phyloP scores from a whole-genome alignment of 1,140 invertebrate genomes.

The Venturia canescens region DNA sequence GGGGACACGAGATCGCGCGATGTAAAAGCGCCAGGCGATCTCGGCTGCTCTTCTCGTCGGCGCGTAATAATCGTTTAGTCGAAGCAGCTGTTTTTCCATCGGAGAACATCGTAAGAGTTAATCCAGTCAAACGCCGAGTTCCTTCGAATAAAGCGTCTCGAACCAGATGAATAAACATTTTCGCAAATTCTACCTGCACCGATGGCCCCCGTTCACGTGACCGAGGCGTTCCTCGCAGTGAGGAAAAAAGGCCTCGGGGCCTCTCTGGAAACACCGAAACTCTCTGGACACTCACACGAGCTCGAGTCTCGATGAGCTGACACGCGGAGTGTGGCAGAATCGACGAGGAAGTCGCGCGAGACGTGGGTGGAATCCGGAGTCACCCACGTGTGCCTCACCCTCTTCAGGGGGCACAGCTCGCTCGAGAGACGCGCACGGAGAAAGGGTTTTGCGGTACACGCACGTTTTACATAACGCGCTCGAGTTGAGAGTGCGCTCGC shows the following conservation, averaged over 20 bases:
- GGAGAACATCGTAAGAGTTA: slow-evolving; percentile 29
- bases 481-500: slow-evolving; percentile 27
- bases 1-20: slow-evolving; percentile 30
- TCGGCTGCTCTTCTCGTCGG: neutral
- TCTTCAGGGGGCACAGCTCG: slow-evolving; percentile 38
- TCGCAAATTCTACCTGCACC: neutral
- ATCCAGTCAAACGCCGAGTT: slow-evolving; percentile 6
- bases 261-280: too few species aligned
- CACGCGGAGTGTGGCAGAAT: slow-evolving; percentile 20
- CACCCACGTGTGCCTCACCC: slow-evolving; percentile 65
- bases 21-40: neutral
- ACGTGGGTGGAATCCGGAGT: slow-evolving; percentile 61
- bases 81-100: slow-evolving; percentile 28
- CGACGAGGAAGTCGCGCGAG: slow-evolving; percentile 31
- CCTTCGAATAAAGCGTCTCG: neutral
- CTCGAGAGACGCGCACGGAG: slow-evolving; percentile 31
- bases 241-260: neutral
- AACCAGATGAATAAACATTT: neutral
- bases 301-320: neutral
- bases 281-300: neutral
- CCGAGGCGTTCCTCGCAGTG: too few species aligned
- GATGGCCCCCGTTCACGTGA: neutral
- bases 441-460: slow-evolving; percentile 35
- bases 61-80: slow-evolving; percentile 40
- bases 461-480: slow-evolving; percentile 58